These are phyloP conservation scores for Mamestra brassicae DNA, from an alignment of 2,888 invertebrate genomes.

Conservation along the genomic window DNA sequence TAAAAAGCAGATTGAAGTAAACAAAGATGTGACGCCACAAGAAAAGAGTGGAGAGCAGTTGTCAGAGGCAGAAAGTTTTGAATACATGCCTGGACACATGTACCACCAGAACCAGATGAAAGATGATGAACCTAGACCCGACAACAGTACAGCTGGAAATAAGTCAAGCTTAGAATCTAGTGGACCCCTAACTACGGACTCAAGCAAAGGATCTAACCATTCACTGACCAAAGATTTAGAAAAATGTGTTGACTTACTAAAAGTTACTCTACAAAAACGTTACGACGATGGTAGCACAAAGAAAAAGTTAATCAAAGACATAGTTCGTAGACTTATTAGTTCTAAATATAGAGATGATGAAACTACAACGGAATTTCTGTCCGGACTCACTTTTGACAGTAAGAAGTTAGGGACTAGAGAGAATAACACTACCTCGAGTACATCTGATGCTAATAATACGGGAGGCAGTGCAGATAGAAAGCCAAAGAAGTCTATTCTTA, in stretches of 20 bases:
- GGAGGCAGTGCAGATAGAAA: slow-evolving; percentile 70
- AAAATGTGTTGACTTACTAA: slow-evolving; percentile 91
- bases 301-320: slow-evolving; percentile 92
- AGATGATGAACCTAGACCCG: slow-evolving; percentile 68
- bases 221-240: slow-evolving; percentile 92
- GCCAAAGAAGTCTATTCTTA: slow-evolving; percentile 86
- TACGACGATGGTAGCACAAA: slow-evolving; percentile 91
- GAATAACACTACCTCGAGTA: slow-evolving; percentile 81
- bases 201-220: slow-evolving; percentile 83
- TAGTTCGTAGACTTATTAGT: slow-evolving; percentile 91
- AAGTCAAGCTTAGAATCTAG: slow-evolving; percentile 88
- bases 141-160: slow-evolving; percentile 76
- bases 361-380: slow-evolving; percentile 86
- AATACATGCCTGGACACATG: slow-evolving; percentile 91
- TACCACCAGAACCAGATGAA: slow-evolving; percentile 89
- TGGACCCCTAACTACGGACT: slow-evolving; percentile 82
- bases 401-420: slow-evolving; percentile 74
- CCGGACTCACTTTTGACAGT: slow-evolving; percentile 83
- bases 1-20: slow-evolving; percentile 66
- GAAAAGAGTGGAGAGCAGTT: slow-evolving; percentile 83
- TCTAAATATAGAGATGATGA: slow-evolving; percentile 91
- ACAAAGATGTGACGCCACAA: slow-evolving; percentile 72
- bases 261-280: slow-evolving; percentile 91
- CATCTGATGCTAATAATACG: slow-evolving; percentile 82
- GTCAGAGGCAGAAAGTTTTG: slow-evolving; percentile 93